Evolutionary conservation across 2,797 vertebrate species (phyloP), one percentile per base, ranked within the genome.

Genomic region (Ibycter americanus): DNA sequence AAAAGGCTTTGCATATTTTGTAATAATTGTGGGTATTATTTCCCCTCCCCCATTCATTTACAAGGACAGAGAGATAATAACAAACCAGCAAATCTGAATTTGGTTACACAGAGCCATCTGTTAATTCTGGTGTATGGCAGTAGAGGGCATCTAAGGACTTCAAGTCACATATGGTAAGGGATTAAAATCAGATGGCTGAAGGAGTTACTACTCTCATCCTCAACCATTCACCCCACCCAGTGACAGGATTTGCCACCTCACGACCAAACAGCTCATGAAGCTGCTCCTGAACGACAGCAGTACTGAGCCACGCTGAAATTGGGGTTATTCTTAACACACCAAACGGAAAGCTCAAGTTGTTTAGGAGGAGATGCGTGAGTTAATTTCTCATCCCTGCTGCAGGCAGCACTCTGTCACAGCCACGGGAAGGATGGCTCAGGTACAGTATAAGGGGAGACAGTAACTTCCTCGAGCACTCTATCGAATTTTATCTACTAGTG

Each of bases 121-220:
- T 90, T 93, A 96, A 92, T 97, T 92, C 94, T 96, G 52, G 61
- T 92, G 29, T 59, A 82, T 20, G 71, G 92, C 96, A 93, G 95
- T 78, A 97, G 96, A 96, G 96, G 95, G 95, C 94, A 96, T 96
- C 96, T 97, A 91, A 97, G 96, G 94, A 96, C 92, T 96, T 96
- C 67, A 27, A 95, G 93, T 94, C 87, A 59, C 93, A 92, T 83
- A 89, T 67, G 89, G 95, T 52, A 36, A 76, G 67, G 91, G 91
- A 91, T 92, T 95, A 92, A 85, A 91, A 94, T 95, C 96, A 93
- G 81, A 93, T 65, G 89, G 95, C 74, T 89, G 44, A 82, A 71
- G 56, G 44, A 96, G 79, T 80, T 83, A n/a, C 62, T 71, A 34
- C 84, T 84, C 74, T 85, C 38, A 68, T 61, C 78, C 11, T 34